Evolutionary conservation across 2,113 vertebrate species (phyloP).

Genomic region (Epinephelus moara): DNA sequence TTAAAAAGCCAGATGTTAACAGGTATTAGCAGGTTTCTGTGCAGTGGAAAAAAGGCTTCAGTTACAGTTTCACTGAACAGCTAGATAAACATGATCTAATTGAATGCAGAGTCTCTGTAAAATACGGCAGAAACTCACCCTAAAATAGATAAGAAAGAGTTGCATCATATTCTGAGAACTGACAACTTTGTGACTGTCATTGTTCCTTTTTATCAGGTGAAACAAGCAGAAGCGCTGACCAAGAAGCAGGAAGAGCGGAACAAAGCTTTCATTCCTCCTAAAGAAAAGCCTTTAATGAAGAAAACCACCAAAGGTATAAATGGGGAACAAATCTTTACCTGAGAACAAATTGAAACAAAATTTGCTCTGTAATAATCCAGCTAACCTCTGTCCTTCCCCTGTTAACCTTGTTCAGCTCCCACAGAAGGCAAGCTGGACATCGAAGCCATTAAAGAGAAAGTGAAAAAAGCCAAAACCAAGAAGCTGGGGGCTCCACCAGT

Average conservation of each 20-base stretch:
- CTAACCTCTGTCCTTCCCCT: background rate
- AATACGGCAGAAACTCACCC: background rate
- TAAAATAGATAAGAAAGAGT: background rate
- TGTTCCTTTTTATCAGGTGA: slow-evolving; percentile 84
- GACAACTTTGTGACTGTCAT: background rate
- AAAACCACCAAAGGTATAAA: slow-evolving; percentile 89
- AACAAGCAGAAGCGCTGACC: slow-evolving; percentile 90
- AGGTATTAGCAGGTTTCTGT: too few species aligned
- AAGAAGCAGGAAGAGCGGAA: slow-evolving; percentile 94
- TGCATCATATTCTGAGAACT: background rate
- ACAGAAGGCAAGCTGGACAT: slow-evolving; percentile 92
- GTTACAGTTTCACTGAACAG: too few species aligned
- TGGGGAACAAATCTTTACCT: accelerated
- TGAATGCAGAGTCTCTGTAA: background rate
- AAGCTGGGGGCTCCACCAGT: slow-evolving; percentile 93
- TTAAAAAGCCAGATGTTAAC: too few species aligned
- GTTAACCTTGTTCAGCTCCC: slow-evolving; percentile 76
- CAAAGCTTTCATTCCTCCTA: slow-evolving; percentile 96
- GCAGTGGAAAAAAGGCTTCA: too few species aligned
- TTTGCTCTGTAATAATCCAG: background rate
- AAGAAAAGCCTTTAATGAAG: slow-evolving; percentile 90
- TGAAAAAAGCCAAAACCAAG: slow-evolving; percentile 94
- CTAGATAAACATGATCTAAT: background rate
- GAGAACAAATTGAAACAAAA: background rate
- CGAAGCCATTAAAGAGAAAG: slow-evolving; percentile 93